Evolutionary conservation across 2,888 invertebrate genomes (phyloP), one percentile per base, ranked within the genome.

Genomic region (Xanthia icteritia): DNA sequence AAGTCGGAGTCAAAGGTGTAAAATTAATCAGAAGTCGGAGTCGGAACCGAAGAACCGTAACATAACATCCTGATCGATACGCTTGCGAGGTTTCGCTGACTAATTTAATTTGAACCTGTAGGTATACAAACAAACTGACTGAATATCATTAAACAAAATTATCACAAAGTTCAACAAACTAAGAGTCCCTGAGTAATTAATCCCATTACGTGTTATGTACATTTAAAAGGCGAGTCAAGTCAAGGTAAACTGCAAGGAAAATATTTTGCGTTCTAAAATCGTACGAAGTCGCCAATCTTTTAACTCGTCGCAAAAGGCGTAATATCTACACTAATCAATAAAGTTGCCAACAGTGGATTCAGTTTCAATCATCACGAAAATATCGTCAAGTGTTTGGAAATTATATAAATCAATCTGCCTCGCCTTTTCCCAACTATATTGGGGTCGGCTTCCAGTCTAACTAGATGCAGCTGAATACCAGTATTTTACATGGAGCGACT

Each of bases 191-290:
- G 27, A 56, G 66, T 69, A 61, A 76, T 83, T 66, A 72, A 65
- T 39, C 15, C 54, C 45, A 73, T 60, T 73, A 60, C 67, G 60
- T 23, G 60, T 45, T 61, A 60, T 9, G 17, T 36, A 23, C 65
- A 64, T 68, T 64, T 60, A 42, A 48, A 77, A 85, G 27, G 64
- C 39, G 42, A 66, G 67, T 69, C 78, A 85, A 63, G 64, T 74
- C 85, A 83, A 82, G 83, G 85, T 45, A 63, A 83, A 72, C 82
- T 15, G 31, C 82, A 71, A 58, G 23, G 69, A 54, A 70, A 60
- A 77, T 71, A 77, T 82, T 73, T 74, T 68, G 51, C 64, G 60
- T 68, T 82, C 67, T 73, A 81, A 69, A 60, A 36, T 9, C 6
- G 20, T n/a, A 39, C n/a, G 6, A 42, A 79, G 39, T 67, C 9